A percentile compares a stretch with the other conserved stretches of the same genome.
Conservation (phyloP, 2,113 vertebrate species). For the Lampris incognitus region DNA sequence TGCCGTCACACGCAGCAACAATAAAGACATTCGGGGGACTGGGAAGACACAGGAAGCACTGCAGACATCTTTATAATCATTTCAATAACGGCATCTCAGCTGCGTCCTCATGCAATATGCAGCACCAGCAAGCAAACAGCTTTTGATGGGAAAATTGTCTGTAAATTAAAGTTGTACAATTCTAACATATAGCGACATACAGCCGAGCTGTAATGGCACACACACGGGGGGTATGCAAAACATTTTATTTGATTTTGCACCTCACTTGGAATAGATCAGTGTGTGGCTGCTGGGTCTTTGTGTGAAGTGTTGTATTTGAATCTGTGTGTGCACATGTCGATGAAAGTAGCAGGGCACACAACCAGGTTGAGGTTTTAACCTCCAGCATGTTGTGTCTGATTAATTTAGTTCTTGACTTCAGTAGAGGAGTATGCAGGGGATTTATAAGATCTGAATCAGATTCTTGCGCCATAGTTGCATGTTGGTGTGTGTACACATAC, state of each 20-base stretch:
- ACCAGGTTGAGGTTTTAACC: no score
- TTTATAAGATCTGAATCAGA: no score
- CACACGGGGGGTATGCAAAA: constrained; percentile 35
- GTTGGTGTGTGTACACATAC: constrained; percentile 18
- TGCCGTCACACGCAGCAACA: constrained; percentile 4
- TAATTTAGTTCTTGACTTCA: not conserved
- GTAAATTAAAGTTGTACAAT: constrained; percentile 48
- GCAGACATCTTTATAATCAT: constrained; percentile 40
- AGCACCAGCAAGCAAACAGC: constrained; percentile 18
- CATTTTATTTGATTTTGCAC: constrained; percentile 24
- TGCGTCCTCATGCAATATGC: constrained; percentile 11
- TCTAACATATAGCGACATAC: constrained; percentile 30
- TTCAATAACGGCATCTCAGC: constrained; percentile 40
- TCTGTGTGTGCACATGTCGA: no score
- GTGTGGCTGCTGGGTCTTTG: no score
- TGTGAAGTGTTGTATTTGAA: no score
- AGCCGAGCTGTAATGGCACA: constrained; percentile 41
- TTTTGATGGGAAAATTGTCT: constrained; percentile 44
- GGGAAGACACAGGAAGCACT: constrained; percentile 13
- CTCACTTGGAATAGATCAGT: no score
- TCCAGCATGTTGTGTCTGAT: no score
- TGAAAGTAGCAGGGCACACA: no score
- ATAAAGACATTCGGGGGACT: constrained; percentile 20
- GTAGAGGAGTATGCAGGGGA: not conserved
- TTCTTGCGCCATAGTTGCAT: no score